Evolutionary conservation across 92 coral and sea anemone genomes (phyloP).

Genomic region (Ricordea florida): DNA sequence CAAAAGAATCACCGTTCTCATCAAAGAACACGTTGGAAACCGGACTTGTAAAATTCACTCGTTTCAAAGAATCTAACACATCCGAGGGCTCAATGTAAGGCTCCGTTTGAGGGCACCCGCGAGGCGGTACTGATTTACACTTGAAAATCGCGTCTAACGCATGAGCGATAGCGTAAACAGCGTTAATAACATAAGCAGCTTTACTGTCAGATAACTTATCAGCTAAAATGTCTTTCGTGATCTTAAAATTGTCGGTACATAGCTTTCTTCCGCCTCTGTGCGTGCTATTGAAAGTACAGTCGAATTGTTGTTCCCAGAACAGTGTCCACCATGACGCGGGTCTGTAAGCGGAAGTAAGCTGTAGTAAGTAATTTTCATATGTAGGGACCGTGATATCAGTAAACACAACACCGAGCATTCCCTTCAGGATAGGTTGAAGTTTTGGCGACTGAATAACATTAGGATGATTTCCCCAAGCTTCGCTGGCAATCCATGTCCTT

Average conservation of each 20-base stretch:
- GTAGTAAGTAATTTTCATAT: conserved; percentile 43
- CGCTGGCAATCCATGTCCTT: conserved; percentile 82
- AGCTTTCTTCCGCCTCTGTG: neutral
- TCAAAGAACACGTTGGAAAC: conserved; percentile 58
- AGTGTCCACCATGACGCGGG: conserved; percentile 70
- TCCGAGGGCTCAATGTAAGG: conserved; percentile 55
- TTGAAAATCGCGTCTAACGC: conserved; percentile 69
- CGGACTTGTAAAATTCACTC: conserved; percentile 51
- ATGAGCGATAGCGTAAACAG: conserved; percentile 87
- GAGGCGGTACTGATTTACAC: conserved; percentile 40
- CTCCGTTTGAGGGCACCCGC: conserved; percentile 48
- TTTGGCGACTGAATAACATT: neutral
- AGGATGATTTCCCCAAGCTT: conserved; percentile 67
- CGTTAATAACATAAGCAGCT: conserved; percentile 79
- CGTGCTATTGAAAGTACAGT: conserved; percentile 45
- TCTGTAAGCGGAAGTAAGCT: conserved; percentile 51
- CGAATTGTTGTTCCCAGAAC: conserved; percentile 69
- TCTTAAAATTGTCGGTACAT: conserved; percentile 32
- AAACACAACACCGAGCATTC: conserved; percentile 71
- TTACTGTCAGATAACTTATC: conserved; percentile 49
- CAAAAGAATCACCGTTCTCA: conserved; percentile 69
- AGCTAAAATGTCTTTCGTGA: conserved; percentile 39
- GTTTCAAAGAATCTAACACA: conserved; percentile 52
- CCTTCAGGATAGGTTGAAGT: conserved; percentile 49
- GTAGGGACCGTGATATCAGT: conserved; percentile 48